Base-by-base conservation (phyloP, 1,140 invertebrate species). In the Aphidius ervi region DNA sequence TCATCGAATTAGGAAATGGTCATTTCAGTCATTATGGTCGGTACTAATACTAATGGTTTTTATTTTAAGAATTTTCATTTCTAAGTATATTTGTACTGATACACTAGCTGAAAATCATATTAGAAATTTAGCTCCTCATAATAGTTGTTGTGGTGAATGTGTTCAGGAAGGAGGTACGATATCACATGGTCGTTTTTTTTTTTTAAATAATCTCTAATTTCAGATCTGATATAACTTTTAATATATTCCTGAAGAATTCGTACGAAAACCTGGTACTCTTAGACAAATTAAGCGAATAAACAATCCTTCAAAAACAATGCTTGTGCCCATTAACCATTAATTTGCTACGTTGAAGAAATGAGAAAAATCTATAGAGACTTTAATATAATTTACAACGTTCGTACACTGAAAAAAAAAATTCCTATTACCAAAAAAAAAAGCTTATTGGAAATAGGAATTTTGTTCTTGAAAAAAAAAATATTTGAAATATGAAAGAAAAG, bases 191-290 rank as follows among this genome's bases (percentile, higher is more conserved):
- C 53, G 59, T 16, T 16, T 42, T 39, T 63, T 65, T 56, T 31
- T 16, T 52, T 16, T 45, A 60, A 49, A 56, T 49, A 10, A 41
- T 60, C 46, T 10, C 53, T 41, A 7, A 42, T 9, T 37, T 50
- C 23, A 52, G 63, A 48, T 59, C 63, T n/a, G 56, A 64, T 53
- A 54, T 52, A 39, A 54, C 46, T 7, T 64, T 61, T 46, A 9
- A 23, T 67, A 50, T 59, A 59, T 68, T 45, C 65, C 65, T 42
- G 23, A 6, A 39, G 71, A 70, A 45, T 72, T 74, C 64, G 58
- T 46, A 5, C 65, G 71, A 56, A 70, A 70, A 53, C 56, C 67
- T 37, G 50, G 69, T 47, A 40, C 20, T 8, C 60, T 74, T 23
- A 59, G 65, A n/a, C 55, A 66, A 41, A 31, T 74, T 16, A 1